Evolutionary conservation across 1,140 invertebrate species (phyloP).

Genomic region (Cardiocondyla obscurior): DNA sequence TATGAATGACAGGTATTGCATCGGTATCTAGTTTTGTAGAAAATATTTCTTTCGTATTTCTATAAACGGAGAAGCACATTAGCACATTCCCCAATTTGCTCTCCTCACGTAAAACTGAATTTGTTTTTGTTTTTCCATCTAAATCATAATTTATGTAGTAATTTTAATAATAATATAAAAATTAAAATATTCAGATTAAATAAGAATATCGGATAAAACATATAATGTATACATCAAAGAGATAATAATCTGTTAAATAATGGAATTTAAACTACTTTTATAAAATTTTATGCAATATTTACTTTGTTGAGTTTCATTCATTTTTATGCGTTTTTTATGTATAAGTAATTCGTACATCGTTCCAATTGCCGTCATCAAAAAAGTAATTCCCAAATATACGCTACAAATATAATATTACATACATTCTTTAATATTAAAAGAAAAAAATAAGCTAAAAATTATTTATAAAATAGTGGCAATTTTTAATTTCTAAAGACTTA

Average conservation of each 20-base stretch:
- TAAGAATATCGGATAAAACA: neutral
- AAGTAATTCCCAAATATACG: conserved; percentile 26
- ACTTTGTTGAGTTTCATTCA: conserved; percentile 56
- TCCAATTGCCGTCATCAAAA: conserved; percentile 60
- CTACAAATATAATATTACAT: conserved; percentile 60
- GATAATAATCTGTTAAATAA: neutral
- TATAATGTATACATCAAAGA: neutral
- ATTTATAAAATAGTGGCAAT: too few relatives aligned
- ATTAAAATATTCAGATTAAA: neutral
- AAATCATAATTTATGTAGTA: neutral
- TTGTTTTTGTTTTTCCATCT: conserved; percentile 33
- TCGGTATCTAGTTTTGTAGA: conserved; percentile 68
- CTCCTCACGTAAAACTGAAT: neutral
- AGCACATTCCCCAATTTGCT: conserved; percentile 71
- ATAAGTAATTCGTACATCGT: conserved; percentile 74
- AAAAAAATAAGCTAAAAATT: too few relatives aligned
- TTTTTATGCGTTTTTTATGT: conserved; percentile 57
- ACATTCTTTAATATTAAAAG: too few relatives aligned
- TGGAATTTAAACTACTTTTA: neutral
- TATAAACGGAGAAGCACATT: conserved; percentile 81
- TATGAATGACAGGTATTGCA: conserved; percentile 78
- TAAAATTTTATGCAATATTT: neutral
- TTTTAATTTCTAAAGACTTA: conserved; percentile 14
- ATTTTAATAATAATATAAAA: neutral
- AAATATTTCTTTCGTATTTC: conserved; percentile 79